A percentile compares a stretch with the other conserved stretches of the same genome.
phyloP scores from a whole-genome alignment of 1,140 invertebrate species.

The Grapholita molesta region DNA sequence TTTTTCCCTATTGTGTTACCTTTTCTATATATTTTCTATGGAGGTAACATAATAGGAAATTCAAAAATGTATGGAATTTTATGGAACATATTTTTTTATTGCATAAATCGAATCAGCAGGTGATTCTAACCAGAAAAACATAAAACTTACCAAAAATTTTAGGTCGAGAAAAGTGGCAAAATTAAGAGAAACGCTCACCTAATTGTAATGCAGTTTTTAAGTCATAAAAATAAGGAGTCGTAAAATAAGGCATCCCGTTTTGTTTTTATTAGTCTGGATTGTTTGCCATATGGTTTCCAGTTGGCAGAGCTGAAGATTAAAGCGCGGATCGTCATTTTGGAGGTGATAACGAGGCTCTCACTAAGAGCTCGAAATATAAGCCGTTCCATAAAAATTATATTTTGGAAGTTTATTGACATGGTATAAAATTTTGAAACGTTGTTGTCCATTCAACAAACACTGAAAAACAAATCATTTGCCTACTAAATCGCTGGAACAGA shows the following conservation, averaged over 20 bases:
- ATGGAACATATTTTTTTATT: too few species aligned
- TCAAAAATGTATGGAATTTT: too few species aligned
- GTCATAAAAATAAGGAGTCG: background rate
- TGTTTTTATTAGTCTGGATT: constrained; percentile 5
- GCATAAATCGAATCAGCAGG: too few species aligned
- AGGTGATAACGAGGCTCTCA: background rate
- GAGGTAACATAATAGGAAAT: too few species aligned
- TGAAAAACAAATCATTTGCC: background rate
- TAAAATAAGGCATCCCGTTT: constrained; percentile 4
- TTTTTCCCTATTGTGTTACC: too few species aligned
- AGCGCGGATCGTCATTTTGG: background rate
- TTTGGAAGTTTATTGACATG: background rate
- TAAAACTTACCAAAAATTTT: too few species aligned
- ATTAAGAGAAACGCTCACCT: too few species aligned
- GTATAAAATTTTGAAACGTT: background rate
- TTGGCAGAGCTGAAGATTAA: constrained; percentile 1
- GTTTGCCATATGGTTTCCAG: constrained; percentile 1
- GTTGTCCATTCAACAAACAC: background rate
- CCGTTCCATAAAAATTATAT: background rate
- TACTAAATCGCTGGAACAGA: background rate
- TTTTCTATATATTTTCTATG: too few species aligned
- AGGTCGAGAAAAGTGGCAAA: too few species aligned
- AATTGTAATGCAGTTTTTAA: background rate
- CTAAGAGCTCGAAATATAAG: background rate
- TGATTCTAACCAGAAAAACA: too few species aligned